Conservation (phyloP, 2,888 invertebrate species). For the Tetragonula carbonaria region DNA sequence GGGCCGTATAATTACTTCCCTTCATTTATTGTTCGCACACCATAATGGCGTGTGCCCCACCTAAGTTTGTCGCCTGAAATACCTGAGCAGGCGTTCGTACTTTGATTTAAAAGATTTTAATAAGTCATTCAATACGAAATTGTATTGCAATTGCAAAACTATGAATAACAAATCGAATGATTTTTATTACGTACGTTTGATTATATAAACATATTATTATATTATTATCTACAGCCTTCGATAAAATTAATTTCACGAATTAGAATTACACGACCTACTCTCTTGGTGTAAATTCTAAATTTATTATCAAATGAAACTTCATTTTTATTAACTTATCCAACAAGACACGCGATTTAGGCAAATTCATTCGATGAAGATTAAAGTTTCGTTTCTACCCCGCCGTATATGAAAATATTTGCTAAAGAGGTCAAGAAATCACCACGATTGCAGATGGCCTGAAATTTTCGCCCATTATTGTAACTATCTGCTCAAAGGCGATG, state of each 20-base stretch:
- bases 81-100: background rate
- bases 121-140: no score
- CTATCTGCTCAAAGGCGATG: background rate
- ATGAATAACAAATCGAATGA: no score
- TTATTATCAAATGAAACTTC: background rate
- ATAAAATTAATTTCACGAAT: background rate
- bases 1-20: slow-evolving; percentile 13
- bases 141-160: no score
- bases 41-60: slow-evolving; percentile 1
- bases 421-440: background rate
- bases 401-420: no score
- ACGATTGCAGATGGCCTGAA: background rate
- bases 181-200: background rate
- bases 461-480: background rate
- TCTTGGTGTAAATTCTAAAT: background rate
- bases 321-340: no score
- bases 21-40: slow-evolving; percentile 1
- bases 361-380: no score
- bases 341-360: no score
- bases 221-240: background rate
- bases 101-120: no score
- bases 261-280: background rate
- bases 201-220: background rate
- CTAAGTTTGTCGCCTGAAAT: background rate
- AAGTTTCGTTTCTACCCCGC: no score